phyloP scores from a whole-genome alignment of 1,140 invertebrate genomes.

The Macrobrachium rosenbergii region DNA sequence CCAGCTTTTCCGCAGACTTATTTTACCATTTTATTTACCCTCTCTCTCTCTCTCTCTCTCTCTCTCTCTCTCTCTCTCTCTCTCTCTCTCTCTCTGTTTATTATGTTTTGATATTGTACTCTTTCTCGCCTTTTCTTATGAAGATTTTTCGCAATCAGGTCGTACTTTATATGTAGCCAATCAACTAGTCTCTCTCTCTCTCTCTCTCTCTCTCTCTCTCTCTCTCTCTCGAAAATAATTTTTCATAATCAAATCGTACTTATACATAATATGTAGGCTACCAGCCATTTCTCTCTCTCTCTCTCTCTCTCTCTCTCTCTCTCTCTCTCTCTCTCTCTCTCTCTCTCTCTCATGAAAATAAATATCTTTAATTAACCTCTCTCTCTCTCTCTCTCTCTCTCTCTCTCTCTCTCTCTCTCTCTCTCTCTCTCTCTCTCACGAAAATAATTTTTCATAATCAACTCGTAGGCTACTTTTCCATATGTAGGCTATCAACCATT shows the following conservation, averaged over 20 bases:
- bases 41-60: too few relatives aligned
- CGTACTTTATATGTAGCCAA: too few relatives aligned
- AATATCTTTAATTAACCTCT: too few relatives aligned
- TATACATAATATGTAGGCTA: neutral
- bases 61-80: slow-evolving; percentile 12
- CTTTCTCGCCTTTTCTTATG: too few relatives aligned
- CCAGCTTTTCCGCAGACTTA: too few relatives aligned
- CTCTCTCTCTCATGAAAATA: neutral
- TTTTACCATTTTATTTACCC: too few relatives aligned
- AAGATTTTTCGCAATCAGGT: too few relatives aligned
- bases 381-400: neutral
- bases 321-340: neutral
- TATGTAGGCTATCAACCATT: neutral
- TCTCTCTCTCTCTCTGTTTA: neutral
- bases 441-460: neutral
- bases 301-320: slow-evolving; percentile 23
- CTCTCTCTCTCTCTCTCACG: neutral
- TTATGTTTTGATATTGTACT: too few relatives aligned
- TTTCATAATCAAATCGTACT: neutral
- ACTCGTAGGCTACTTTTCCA: neutral
- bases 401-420: neutral
- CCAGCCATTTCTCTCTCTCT: neutral
- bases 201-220: neutral
- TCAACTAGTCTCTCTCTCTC: slow-evolving; percentile 21
- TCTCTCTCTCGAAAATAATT: neutral